Conservation (phyloP, 2,797 vertebrate species). For the Acipenser transmontanus region DNA sequence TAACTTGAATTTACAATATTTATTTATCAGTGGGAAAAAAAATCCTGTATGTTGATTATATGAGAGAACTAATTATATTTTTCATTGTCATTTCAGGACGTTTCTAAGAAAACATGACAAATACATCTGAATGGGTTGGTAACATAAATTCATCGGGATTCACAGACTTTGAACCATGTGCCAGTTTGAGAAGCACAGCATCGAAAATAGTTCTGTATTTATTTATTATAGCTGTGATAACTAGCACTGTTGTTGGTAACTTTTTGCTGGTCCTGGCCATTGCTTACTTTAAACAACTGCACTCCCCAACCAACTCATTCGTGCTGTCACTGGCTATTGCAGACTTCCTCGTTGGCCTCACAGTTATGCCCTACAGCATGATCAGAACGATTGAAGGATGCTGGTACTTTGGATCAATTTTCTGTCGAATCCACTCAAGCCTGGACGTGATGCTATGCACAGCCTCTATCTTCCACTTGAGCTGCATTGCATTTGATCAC, state of each 20-base stretch:
- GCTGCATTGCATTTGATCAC: constrained; percentile 72
- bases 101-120: background rate
- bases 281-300: constrained; percentile 68
- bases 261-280: constrained; percentile 65
- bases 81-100: constrained; percentile 30
- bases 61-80: too few relatives aligned
- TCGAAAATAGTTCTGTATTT: constrained; percentile 48
- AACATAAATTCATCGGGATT: constrained; percentile 42
- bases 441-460: constrained; percentile 78
- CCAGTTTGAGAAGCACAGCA: constrained; percentile 34
- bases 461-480: constrained; percentile 72
- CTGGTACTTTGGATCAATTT: constrained; percentile 66
- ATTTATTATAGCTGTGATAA: constrained; percentile 49
- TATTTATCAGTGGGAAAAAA: too few relatives aligned
- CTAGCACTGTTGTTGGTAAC: constrained; percentile 69
- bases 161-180: constrained; percentile 36
- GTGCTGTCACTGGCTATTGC: constrained; percentile 68
- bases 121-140: constrained; percentile 24
- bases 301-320: constrained; percentile 67
- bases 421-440: constrained; percentile 69
- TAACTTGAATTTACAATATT: too few relatives aligned
- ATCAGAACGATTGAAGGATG: constrained; percentile 68
- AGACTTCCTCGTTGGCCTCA: constrained; percentile 68
- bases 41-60: too few relatives aligned
- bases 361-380: constrained; percentile 76